Conservation (phyloP, 2,888 invertebrate genomes). For the Apodemia duryi region DNA sequence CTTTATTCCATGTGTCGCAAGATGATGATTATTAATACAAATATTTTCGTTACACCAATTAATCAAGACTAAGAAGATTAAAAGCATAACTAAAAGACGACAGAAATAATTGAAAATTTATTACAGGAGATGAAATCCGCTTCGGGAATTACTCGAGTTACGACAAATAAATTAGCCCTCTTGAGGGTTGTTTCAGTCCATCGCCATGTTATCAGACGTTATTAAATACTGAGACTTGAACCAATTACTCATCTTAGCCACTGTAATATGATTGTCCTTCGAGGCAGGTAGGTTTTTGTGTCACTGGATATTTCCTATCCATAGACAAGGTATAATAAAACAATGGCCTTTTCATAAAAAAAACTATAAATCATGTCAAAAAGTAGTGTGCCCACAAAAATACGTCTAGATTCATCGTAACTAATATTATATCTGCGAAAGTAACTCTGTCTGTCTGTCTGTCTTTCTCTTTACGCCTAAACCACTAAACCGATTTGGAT, state of each 20-base stretch:
- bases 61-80: conserved; percentile 1
- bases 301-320: background rate
- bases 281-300: background rate
- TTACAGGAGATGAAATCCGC: conserved; percentile 6
- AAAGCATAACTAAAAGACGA: background rate
- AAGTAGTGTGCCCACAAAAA: too few relatives aligned
- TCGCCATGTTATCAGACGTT: conserved; percentile 10
- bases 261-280: conserved; percentile 12
- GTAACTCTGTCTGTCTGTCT: too few relatives aligned
- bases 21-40: background rate
- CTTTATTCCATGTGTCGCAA: too few relatives aligned
- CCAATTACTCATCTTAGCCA: conserved; percentile 9
- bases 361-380: too few relatives aligned
- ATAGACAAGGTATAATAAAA: background rate
- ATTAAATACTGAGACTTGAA: background rate
- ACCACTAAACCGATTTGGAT: too few relatives aligned
- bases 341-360: too few relatives aligned
- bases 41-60: background rate
- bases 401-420: too few relatives aligned
- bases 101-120: conserved; percentile 12
- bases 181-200: conserved; percentile 12
- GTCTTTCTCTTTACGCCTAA: too few relatives aligned
- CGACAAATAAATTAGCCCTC: conserved; percentile 16
- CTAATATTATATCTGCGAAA: too few relatives aligned
- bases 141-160: conserved; percentile 14